Base-by-base conservation (phyloP, 2,888 invertebrate genomes). In the Ptychoptera albimana region DNA sequence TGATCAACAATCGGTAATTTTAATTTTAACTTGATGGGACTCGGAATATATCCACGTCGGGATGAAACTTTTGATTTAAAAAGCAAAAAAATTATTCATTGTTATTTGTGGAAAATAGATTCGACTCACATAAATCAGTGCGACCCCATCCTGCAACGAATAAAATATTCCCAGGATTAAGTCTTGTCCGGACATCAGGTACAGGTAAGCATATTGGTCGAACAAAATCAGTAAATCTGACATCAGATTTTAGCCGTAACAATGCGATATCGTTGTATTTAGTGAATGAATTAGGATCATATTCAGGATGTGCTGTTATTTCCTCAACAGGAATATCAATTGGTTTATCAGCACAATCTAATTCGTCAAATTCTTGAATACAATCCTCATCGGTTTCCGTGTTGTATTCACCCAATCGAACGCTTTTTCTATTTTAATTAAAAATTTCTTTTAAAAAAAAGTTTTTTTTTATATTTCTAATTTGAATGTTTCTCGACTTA, bases 351-450 rank as follows among this genome's bases (percentile, higher is more conserved):
- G 82, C 74, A 53, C 85, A 86, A 7, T 64, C 63, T 12, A 62
- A 50, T 45, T 60, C 56, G 45, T 58, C 58, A 45, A 47, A 58
- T 51, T 54, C 67, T 56, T 60, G 58, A 14, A 71, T 61, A 57
- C 81, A 81, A 54, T 81, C 81, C 0, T 69, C 61, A 34, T 73
- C 70, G 1, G 69, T 71, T 50, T 72, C 70, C 0, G 69, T 71
- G 54, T 81, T 74, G 53, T 77, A 77, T 60, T 81, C 81, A 1
- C 81, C 81, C 35, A 81, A 60, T 10, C 79, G 70, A 2, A 73
- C 70, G 36, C 67, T 63, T 49, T 66, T 61, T 41, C 64, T 64
- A 39, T 1, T 47, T 41, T 15, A 44, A 43, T 36, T 34, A 44
- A 34, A 35, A 34, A 6, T 34, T n/a, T n/a, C n/a, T 34, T n/a